Evolutionary conservation across 2,888 invertebrate genomes (phyloP), one percentile per base, ranked within the genome.

Genomic region (Gastrophysa polygoni): DNA sequence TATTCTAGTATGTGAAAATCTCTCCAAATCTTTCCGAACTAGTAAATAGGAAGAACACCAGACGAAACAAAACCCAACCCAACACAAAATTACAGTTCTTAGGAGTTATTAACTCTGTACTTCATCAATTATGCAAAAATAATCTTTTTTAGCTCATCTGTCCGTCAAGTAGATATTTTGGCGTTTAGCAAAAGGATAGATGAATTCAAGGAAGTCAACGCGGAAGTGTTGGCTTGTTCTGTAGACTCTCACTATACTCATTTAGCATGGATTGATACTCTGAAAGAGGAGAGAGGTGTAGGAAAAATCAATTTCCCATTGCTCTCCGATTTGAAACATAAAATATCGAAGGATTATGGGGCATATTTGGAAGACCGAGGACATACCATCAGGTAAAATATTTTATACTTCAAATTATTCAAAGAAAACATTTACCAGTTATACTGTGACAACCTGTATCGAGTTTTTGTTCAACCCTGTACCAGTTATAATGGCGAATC

Each of bases 221-320:
- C 92, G 0, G 93, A 93, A 83, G 92, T 93, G 0, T 91, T 95
- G 3, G 95, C 93, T 1, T 93, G 93, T 74, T 94, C 94, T 20
- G 93, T 95, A 0, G 95, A 95, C 78, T 94, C 94, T 0, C 95
- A 94, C 77, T 95, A 93, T 75, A 94, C 95, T 6, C 95, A 95
- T 81, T 83, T 94, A 63, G 94, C 95, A 3, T 95, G 95, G 95
- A 95, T 95, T 59, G 95, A 95, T 75, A 94, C 94, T 0, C 92
- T 95, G 6, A 85, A 95, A 50, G 93, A 91, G 78, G 92, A 96
- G 79, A 96, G 96, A 34, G 96, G 96, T 11, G 82, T 97, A 38
- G 96, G 96, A 17, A 89, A 89, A 73, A 87, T 97, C 18, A 91
- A 91, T 61, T 95, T 96, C 74, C 96, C 96, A 0, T 81, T 97